These are phyloP conservation scores for Drosophila nigromelanica DNA, from an alignment of 1,140 invertebrate species.

Conservation along the genomic window DNA sequence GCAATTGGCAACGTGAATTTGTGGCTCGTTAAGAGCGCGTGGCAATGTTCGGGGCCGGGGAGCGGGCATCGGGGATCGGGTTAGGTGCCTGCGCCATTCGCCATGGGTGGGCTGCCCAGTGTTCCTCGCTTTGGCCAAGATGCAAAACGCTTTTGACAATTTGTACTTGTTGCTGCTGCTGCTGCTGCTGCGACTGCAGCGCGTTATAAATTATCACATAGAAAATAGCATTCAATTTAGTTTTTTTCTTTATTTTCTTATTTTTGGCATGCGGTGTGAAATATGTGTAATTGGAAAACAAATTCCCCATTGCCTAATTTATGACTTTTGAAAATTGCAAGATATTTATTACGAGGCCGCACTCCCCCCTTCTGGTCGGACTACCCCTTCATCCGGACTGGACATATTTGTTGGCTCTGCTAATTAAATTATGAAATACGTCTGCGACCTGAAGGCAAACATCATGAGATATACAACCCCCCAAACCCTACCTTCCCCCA, in stretches of 20 bases:
- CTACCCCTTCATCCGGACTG: neutral
- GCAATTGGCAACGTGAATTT: slow-evolving; percentile 78
- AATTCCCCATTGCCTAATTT: slow-evolving; percentile 78
- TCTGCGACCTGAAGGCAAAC: slow-evolving; percentile 31
- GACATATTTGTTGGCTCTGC: slow-evolving; percentile 41
- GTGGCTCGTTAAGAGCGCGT: slow-evolving; percentile 76
- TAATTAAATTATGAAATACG: slow-evolving; percentile 77
- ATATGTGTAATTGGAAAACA: slow-evolving; percentile 81
- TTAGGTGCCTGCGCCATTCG: neutral
- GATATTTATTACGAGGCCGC: slow-evolving; percentile 59
- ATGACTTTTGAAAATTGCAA: slow-evolving; percentile 63
- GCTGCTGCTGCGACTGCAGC: slow-evolving; percentile 55
- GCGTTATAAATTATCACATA: slow-evolving; percentile 82
- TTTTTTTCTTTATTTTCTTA: slow-evolving; percentile 35
- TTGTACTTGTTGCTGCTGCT: slow-evolving; percentile 71
- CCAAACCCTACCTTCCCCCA: neutral
- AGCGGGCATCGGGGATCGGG: slow-evolving; percentile 46
- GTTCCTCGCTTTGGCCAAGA: slow-evolving; percentile 35
- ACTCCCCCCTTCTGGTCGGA: slow-evolving; percentile 15
- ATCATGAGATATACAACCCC: neutral
- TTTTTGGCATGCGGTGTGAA: slow-evolving; percentile 77
- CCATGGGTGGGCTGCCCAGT: slow-evolving; percentile 59
- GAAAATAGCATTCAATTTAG: slow-evolving; percentile 70
- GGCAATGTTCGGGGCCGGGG: slow-evolving; percentile 33
- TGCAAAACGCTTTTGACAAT: slow-evolving; percentile 80